Evolutionary conservation across 2,113 vertebrate species (phyloP).

Genomic region (Loxodonta africana): DNA sequence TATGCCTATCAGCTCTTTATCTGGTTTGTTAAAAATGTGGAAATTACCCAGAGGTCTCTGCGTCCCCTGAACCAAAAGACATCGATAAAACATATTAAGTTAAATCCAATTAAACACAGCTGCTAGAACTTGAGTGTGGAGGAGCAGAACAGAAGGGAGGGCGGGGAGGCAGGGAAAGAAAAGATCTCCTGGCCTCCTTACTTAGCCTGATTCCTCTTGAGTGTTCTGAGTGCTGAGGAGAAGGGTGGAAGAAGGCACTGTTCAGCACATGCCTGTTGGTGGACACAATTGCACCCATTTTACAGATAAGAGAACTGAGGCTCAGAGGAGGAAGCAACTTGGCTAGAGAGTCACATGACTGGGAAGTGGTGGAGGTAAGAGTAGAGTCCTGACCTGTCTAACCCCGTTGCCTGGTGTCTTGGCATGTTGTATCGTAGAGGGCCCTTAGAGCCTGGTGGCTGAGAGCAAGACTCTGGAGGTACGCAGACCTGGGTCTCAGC

Average conservation of each 20-base stretch:
- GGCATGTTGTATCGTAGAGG: neutral
- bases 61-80: conserved; percentile 67
- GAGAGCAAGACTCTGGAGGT: neutral
- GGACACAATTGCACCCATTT: neutral
- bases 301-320: too few relatives aligned
- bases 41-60: conserved; percentile 79
- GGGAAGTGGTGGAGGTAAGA: neutral
- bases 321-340: neutral
- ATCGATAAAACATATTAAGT: conserved; percentile 71
- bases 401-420: neutral
- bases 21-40: conserved; percentile 72
- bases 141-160: neutral
- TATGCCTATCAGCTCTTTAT: conserved; percentile 72
- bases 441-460: neutral
- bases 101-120: conserved; percentile 76
- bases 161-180: neutral
- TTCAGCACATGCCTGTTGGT: neutral
- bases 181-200: neutral
- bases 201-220: neutral
- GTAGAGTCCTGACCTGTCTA: neutral
- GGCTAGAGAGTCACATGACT: neutral
- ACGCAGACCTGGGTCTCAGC: neutral
- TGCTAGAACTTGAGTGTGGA: neutral
- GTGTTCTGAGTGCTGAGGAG: too few relatives aligned
- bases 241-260: too few relatives aligned